These are phyloP conservation scores for Onychostruthus taczanowskii DNA, from an alignment of 2,113 vertebrate genomes.

Conservation along the genomic window DNA sequence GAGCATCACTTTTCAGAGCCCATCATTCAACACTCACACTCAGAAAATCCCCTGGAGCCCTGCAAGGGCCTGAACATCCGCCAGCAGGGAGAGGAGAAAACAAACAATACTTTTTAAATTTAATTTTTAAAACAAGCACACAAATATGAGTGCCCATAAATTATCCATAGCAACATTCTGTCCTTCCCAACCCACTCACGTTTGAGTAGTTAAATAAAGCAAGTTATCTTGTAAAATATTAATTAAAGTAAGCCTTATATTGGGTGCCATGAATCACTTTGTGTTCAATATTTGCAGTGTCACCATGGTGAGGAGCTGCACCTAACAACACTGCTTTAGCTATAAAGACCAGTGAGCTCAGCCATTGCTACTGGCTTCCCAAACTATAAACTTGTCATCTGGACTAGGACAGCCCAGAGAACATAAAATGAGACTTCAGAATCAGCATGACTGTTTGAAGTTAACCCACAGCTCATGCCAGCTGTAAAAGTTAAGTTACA, in stretches of 20 bases:
- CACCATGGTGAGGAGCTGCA: constrained; percentile 55
- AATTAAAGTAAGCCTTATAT: constrained; percentile 16
- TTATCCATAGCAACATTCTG: not conserved
- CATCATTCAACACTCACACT: not conserved
- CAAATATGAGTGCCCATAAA: not conserved
- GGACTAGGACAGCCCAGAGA: not conserved
- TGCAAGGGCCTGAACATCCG: not conserved
- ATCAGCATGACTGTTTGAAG: not conserved
- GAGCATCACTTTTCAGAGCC: not conserved
- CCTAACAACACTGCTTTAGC: not conserved
- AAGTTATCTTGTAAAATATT: constrained; percentile 22
- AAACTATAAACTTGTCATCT: constrained; percentile 8
- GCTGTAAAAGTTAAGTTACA: not conserved
- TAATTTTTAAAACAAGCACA: not conserved
- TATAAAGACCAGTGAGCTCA: not conserved
- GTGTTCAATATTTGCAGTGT: constrained; percentile 46
- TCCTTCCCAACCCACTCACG: not conserved
- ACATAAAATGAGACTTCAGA: not conserved
- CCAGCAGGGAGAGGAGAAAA: not conserved
- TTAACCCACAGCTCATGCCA: not conserved
- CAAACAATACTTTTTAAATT: not conserved
- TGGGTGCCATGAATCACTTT: not conserved
- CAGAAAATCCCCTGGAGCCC: not conserved
- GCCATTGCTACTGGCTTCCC: constrained; percentile 8
- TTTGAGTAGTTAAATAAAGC: constrained; percentile 26